phyloP scores from a whole-genome alignment of 2,888 invertebrate species.

The Saturnia pavonia region DNA sequence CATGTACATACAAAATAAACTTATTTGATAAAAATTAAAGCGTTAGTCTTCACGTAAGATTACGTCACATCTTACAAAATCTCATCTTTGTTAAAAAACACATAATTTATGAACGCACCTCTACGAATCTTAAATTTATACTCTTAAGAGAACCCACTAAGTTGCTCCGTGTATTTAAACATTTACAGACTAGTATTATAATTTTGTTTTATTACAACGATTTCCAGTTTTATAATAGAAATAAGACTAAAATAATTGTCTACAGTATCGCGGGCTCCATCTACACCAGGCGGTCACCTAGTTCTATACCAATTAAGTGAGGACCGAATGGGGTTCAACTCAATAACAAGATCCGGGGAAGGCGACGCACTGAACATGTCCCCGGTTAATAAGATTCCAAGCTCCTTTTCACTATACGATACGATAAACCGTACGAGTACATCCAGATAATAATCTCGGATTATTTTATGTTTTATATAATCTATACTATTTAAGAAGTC shows the following conservation, averaged over 20 bases:
- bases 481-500: no score
- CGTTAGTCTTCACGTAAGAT: no score
- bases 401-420: constrained; percentile 1
- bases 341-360: constrained; percentile 20
- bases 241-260: background rate
- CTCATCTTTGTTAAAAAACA: no score
- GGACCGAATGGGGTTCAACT: constrained; percentile 15
- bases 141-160: no score
- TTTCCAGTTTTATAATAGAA: background rate
- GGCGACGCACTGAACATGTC: constrained; percentile 18
- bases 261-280: background rate
- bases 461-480: no score
- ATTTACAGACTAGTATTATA: background rate
- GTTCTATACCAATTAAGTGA: constrained; percentile 16
- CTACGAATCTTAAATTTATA: no score
- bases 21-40: no score
- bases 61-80: no score
- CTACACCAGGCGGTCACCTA: background rate
- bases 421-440: constrained; percentile 10
- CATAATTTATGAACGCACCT: no score
- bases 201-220: background rate
- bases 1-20: no score
- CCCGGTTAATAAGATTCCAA: constrained; percentile 21
- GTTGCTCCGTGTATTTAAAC: no score
- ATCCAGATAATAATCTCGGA: background rate